Evolutionary conservation across 2,113 vertebrate genomes (phyloP).

Genomic region (Myrmecobius fasciatus): DNA sequence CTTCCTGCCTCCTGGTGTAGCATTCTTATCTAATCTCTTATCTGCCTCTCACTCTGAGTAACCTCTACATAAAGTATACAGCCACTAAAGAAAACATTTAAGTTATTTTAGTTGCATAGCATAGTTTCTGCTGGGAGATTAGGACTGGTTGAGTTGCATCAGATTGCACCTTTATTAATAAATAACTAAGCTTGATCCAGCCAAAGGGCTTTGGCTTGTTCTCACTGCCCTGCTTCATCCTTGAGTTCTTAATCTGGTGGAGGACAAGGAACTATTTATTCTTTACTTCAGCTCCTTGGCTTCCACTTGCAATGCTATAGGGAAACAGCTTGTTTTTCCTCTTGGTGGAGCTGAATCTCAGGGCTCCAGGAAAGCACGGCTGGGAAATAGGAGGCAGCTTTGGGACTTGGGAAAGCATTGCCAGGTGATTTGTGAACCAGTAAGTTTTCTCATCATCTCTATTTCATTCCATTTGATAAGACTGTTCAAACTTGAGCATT

Average conservation of each 20-base stretch:
- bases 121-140: background rate
- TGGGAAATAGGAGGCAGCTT: background rate
- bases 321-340: conserved; percentile 14
- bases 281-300: background rate
- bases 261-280: background rate
- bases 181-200: conserved; percentile 54
- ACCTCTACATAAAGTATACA: background rate
- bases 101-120: background rate
- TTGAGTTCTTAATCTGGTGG: conserved; percentile 6
- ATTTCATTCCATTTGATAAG: background rate
- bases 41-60: background rate
- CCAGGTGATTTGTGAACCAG: conserved; percentile 58
- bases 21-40: background rate
- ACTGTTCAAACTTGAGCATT: background rate
- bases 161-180: conserved; percentile 75
- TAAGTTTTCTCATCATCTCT: conserved; percentile 18
- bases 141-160: conserved; percentile 36
- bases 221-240: background rate
- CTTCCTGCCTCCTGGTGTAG: background rate
- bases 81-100: background rate
- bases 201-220: conserved; percentile 63
- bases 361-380: background rate
- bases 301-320: background rate
- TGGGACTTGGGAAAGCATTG: conserved; percentile 1
- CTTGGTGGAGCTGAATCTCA: background rate